Evolutionary conservation across 1,140 invertebrate genomes (phyloP).

Genomic region (Panagrolaimus sp.): DNA sequence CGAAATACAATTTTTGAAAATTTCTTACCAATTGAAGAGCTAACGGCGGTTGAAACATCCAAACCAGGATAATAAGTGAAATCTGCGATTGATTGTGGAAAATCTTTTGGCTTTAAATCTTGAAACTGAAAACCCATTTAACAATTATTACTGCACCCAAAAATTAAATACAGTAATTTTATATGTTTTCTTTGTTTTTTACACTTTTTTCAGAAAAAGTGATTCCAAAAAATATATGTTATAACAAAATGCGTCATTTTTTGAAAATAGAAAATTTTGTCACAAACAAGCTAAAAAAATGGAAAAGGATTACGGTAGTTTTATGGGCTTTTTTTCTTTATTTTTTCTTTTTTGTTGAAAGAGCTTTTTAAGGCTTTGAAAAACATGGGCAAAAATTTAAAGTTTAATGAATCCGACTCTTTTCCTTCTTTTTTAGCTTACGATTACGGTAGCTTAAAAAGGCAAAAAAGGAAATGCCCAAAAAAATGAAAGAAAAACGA

Average conservation of each 20-base stretch:
- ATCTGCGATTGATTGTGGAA: constrained; percentile 11
- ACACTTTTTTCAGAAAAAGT: no score
- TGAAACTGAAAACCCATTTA: constrained; percentile 10
- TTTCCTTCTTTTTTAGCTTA: background rate
- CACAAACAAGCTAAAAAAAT: no score
- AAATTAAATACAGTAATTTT: constrained; percentile 2
- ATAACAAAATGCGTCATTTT: no score
- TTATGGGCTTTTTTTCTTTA: background rate
- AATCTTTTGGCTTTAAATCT: constrained; percentile 14
- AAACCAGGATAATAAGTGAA: constrained; percentile 2
- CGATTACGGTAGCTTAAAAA: background rate
- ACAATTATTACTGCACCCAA: background rate
- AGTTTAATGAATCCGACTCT: no score
- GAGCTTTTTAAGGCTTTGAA: background rate
- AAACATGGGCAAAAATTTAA: no score
- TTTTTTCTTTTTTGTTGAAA: background rate
- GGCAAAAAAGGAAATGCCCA: background rate
- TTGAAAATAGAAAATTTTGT: no score
- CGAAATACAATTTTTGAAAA: no score
- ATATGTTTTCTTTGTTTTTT: background rate
- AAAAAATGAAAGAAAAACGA: background rate
- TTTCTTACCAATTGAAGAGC: background rate
- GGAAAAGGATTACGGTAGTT: background rate
- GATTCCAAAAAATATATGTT: no score
- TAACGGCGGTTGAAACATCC: constrained; percentile 11